phyloP scores from a whole-genome alignment of 2,888 invertebrate species.

The Limnephilus marmoratus region DNA sequence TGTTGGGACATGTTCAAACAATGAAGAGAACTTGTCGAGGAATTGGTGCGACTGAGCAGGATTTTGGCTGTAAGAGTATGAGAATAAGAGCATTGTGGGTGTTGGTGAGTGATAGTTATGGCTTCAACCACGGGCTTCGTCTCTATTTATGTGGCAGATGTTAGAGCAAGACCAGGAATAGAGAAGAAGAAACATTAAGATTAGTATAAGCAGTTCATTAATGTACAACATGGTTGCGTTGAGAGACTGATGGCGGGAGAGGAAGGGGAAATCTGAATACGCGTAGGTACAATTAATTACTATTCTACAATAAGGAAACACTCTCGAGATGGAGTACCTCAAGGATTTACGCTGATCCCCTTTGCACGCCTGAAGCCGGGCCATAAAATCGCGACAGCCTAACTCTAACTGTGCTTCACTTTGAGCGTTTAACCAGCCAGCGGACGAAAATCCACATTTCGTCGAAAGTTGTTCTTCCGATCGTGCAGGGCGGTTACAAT shows the following conservation, averaged over 20 bases:
- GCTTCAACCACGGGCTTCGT: conserved; percentile 10
- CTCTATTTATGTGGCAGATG: conserved; percentile 44
- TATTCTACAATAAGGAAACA: conserved; percentile 13
- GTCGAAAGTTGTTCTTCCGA: too few species aligned
- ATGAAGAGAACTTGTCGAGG: background rate
- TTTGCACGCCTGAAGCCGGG: background rate
- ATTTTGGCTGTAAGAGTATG: background rate
- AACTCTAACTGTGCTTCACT: background rate
- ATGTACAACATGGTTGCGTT: conserved; percentile 28
- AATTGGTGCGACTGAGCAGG: background rate
- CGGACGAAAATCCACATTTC: too few species aligned
- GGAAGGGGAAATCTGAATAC: conserved; percentile 5
- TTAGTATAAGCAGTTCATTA: conserved; percentile 51
- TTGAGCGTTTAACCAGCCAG: too few species aligned
- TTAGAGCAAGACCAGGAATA: conserved; percentile 25
- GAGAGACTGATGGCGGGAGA: conserved; percentile 25
- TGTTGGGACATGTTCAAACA: background rate
- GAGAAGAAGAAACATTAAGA: conserved; percentile 43
- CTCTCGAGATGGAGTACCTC: background rate
- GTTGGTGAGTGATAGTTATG: conserved; percentile 41
- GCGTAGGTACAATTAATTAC: background rate
- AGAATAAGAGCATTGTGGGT: conserved; percentile 17
- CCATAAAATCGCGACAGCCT: background rate
- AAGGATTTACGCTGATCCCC: conserved; percentile 5
- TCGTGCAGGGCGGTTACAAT: too few species aligned